These are phyloP conservation scores for Hydrolagus affinis DNA, from an alignment of 2,113 vertebrate species.

Conservation along the genomic window DNA sequence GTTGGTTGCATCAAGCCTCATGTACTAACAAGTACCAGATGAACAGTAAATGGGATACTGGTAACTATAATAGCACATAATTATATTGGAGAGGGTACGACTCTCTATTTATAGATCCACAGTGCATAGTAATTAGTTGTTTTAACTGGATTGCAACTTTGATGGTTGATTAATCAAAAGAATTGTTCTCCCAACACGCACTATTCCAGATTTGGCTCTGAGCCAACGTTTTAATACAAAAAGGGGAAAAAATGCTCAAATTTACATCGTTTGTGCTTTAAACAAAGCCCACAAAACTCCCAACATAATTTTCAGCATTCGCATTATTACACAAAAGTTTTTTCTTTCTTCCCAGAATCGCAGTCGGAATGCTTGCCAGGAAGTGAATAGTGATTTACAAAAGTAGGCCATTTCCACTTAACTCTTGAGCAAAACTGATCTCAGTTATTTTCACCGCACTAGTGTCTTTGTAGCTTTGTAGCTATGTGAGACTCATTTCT, in stretches of 20 bases:
- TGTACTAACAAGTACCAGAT: conserved; percentile 12
- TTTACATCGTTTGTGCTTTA: neutral
- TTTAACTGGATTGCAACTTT: conserved; percentile 14
- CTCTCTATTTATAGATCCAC: conserved; percentile 12
- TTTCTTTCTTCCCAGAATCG: neutral
- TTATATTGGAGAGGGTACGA: conserved; percentile 16
- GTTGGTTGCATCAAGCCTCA: neutral
- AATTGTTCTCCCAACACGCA: conserved; percentile 6
- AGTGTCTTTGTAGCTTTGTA: no score
- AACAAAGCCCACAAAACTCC: neutral
- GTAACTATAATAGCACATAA: conserved; percentile 23
- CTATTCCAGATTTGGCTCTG: neutral
- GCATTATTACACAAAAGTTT: neutral
- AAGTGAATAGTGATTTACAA: neutral
- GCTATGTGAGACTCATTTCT: no score
- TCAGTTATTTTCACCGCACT: no score
- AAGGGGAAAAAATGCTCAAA: neutral
- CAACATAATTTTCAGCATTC: neutral
- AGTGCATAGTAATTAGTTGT: conserved; percentile 24
- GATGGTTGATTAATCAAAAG: conserved; percentile 28
- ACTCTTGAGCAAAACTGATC: no score
- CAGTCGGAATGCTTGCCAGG: neutral
- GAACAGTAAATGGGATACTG: conserved; percentile 26
- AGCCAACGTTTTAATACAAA: neutral
- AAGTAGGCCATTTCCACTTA: no score